Conservation (phyloP, 2,888 invertebrate genomes). For the Diploptera punctata region DNA sequence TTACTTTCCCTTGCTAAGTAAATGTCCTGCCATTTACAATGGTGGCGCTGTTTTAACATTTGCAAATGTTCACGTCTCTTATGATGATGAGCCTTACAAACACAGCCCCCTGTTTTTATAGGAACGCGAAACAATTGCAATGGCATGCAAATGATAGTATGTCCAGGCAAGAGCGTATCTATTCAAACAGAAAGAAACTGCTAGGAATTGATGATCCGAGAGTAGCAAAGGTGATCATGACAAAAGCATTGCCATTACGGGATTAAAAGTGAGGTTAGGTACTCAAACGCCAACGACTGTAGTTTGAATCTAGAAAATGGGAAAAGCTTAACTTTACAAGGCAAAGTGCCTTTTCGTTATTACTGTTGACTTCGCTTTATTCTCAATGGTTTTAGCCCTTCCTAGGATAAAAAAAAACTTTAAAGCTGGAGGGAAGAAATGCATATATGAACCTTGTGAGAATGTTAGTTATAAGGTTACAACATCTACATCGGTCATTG, state of each 20-base stretch:
- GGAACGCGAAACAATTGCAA: slow-evolving; percentile 19
- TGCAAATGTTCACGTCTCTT: slow-evolving; percentile 30
- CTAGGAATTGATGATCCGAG: slow-evolving; percentile 29
- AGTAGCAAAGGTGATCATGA: slow-evolving; percentile 29
- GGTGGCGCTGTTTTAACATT: slow-evolving; percentile 14
- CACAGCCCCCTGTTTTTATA: not conserved
- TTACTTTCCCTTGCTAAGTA: slow-evolving; percentile 25
- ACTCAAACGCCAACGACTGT: no score
- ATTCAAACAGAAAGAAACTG: slow-evolving; percentile 1
- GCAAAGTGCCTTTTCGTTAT: no score
- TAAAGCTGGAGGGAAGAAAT: no score
- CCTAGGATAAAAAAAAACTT: no score
- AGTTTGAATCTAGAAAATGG: no score
- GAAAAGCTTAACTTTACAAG: no score
- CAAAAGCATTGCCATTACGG: slow-evolving; percentile 34
- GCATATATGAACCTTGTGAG: no score
- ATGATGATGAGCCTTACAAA: not conserved
- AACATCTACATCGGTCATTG: no score
- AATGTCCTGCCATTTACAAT: slow-evolving; percentile 28
- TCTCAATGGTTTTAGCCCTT: no score
- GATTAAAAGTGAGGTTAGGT: slow-evolving; percentile 30
- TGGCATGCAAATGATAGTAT: slow-evolving; percentile 22
- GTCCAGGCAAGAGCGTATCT: not conserved
- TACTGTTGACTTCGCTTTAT: no score
- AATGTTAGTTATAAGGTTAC: no score